Conservation (phyloP, 2,797 vertebrate genomes). For the Chloroceryle inda region DNA sequence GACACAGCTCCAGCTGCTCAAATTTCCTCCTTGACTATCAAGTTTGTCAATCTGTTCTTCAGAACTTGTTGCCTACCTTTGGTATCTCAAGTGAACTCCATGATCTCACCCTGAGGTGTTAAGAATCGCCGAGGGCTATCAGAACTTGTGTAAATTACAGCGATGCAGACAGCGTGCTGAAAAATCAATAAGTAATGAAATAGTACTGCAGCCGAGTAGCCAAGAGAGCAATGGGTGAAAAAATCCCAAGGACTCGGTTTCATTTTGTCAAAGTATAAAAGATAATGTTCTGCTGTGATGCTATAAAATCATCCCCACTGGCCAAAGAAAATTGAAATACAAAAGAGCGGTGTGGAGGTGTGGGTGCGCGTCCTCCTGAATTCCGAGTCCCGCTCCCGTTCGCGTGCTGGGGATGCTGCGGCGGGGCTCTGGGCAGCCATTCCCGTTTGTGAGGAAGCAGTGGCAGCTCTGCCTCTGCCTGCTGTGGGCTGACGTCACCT, state of each 20-base stretch:
- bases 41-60: constrained; percentile 76
- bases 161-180: constrained; percentile 80
- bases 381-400: not conserved
- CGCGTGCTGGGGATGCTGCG: not conserved
- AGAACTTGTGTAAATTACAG: constrained; percentile 87
- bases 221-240: constrained; percentile 84
- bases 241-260: constrained; percentile 84
- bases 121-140: constrained; percentile 83
- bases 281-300: constrained; percentile 81
- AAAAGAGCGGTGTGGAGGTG: constrained; percentile 34
- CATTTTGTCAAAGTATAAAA: constrained; percentile 85
- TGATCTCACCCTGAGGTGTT: constrained; percentile 83
- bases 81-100: constrained; percentile 72
- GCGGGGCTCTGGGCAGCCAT: not conserved
- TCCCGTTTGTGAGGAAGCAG: not conserved
- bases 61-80: constrained; percentile 71
- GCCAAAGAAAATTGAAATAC: constrained; percentile 73
- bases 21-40: constrained; percentile 49
- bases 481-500: not conserved
- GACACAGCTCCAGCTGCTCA: not conserved
- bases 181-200: constrained; percentile 89
- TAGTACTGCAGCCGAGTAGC: constrained; percentile 83
- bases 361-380: not conserved
- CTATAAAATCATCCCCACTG: constrained; percentile 77
- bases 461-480: not conserved